These are phyloP conservation scores for Pantelozetes paolii DNA, from an alignment of 2,888 invertebrate species.

Conservation along the genomic window DNA sequence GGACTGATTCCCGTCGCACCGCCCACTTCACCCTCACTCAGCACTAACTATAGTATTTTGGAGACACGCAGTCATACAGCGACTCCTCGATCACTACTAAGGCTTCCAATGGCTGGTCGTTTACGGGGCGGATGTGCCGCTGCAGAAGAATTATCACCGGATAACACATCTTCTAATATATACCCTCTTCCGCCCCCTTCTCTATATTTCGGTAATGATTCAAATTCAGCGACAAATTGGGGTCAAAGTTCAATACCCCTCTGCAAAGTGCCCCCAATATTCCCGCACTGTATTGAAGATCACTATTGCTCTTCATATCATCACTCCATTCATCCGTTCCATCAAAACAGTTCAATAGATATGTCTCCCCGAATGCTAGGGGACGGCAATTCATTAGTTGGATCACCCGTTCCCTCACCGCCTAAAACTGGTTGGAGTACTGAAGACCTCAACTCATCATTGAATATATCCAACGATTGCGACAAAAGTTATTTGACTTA, in stretches of 20 bases:
- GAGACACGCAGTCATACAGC: not conserved
- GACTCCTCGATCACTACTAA: not conserved
- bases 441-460: not conserved
- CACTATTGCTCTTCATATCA: conserved; percentile 17
- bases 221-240: not conserved
- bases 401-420: conserved; percentile 1
- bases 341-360: not conserved
- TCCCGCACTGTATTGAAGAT: conserved; percentile 2
- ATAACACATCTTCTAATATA: not conserved
- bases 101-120: conserved; percentile 1
- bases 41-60: conserved; percentile 27
- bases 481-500: not conserved
- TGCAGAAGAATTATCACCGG: not conserved
- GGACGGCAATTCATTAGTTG: conserved; percentile 4
- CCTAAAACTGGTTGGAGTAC: not conserved
- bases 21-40: conserved; percentile 35
- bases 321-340: not conserved
- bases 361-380: not conserved
- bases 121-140: not conserved
- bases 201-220: conserved; percentile 32
- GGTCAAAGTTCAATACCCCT: not conserved
- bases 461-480: not conserved
- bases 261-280: conserved; percentile 18
- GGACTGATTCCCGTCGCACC: conserved; percentile 24
- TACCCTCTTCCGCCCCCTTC: conserved; percentile 38